Conservation (phyloP, 2,888 invertebrate genomes). For the Cordylochernes scorpioides region DNA sequence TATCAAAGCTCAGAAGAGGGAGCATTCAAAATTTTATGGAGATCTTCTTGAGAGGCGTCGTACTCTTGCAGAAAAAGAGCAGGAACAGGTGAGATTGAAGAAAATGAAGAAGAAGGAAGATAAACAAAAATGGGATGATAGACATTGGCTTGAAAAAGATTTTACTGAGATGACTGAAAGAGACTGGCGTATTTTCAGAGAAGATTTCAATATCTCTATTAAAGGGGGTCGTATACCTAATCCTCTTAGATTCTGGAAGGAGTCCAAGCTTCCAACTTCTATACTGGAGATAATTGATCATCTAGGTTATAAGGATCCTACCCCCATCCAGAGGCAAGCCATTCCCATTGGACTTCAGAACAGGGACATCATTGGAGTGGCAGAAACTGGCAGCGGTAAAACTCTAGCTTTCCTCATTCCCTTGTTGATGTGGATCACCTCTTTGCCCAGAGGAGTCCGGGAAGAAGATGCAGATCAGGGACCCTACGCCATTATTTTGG, state of each 20-base stretch:
- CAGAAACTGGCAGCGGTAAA: slow-evolving; percentile 97
- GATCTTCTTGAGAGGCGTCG: slow-evolving; percentile 75
- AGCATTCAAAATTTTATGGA: slow-evolving; percentile 89
- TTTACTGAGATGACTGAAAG: slow-evolving; percentile 87
- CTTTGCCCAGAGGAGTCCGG: slow-evolving; percentile 49
- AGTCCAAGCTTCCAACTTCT: slow-evolving; percentile 63
- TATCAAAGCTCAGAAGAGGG: slow-evolving; percentile 47
- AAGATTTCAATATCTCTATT: slow-evolving; percentile 93
- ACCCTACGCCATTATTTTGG: slow-evolving; percentile 93
- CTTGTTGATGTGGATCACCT: slow-evolving; percentile 86
- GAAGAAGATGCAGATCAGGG: slow-evolving; percentile 34
- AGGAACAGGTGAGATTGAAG: slow-evolving; percentile 76
- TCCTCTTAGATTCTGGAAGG: slow-evolving; percentile 81
- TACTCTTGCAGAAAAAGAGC: slow-evolving; percentile 85
- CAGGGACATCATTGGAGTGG: slow-evolving; percentile 82
- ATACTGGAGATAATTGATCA: slow-evolving; percentile 74
- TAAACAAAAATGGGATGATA: slow-evolving; percentile 93
- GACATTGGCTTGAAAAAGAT: slow-evolving; percentile 93
- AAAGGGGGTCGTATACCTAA: slow-evolving; percentile 65
- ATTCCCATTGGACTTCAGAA: slow-evolving; percentile 71
- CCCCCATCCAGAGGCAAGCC: slow-evolving; percentile 95
- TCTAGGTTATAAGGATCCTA: slow-evolving; percentile 90
- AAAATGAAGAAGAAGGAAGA: slow-evolving; percentile 84
- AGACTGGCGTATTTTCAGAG: slow-evolving; percentile 97
- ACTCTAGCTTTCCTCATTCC: slow-evolving; percentile 94